Conservation (phyloP, 2,113 vertebrate species). For the Acinonyx jubatus region DNA sequence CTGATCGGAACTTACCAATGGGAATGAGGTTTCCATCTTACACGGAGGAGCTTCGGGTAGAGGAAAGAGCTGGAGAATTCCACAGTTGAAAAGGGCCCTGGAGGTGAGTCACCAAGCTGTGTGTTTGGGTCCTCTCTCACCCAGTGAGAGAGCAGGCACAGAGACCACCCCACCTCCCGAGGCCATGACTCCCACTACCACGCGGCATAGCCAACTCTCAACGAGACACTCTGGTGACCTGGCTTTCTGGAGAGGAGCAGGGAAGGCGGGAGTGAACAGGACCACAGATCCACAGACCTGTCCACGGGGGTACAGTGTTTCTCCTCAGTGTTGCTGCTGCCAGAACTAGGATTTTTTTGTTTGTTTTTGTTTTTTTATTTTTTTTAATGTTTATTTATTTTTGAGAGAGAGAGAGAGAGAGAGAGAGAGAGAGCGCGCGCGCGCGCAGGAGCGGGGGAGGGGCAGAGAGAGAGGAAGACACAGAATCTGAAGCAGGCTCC, state of each 20-base stretch:
- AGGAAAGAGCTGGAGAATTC: background rate
- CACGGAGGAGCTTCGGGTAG: background rate
- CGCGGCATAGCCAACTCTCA: rapidly evolving
- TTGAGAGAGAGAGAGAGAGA: too few species aligned
- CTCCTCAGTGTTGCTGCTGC: background rate
- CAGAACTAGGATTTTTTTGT: background rate
- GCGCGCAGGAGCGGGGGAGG: too few species aligned
- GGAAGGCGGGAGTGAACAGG: background rate
- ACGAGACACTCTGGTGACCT: background rate
- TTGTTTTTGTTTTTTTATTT: too few species aligned
- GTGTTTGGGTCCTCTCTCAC: rapidly evolving
- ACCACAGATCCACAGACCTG: background rate
- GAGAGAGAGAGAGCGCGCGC: too few species aligned
- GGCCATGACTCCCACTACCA: rapidly evolving
- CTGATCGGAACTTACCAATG: rapidly evolving
- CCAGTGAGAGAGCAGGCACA: too few species aligned
- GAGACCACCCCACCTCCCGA: background rate
- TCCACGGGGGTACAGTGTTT: background rate
- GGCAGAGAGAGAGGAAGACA: too few species aligned
- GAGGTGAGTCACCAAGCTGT: too few species aligned
- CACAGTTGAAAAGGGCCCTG: rapidly evolving
- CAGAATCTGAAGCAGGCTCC: too few species aligned
- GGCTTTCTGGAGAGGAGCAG: background rate
- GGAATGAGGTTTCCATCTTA: background rate
- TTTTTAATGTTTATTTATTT: too few species aligned